Conservation (phyloP, 2,113 vertebrate genomes). For the Epinephelus lanceolatus region DNA sequence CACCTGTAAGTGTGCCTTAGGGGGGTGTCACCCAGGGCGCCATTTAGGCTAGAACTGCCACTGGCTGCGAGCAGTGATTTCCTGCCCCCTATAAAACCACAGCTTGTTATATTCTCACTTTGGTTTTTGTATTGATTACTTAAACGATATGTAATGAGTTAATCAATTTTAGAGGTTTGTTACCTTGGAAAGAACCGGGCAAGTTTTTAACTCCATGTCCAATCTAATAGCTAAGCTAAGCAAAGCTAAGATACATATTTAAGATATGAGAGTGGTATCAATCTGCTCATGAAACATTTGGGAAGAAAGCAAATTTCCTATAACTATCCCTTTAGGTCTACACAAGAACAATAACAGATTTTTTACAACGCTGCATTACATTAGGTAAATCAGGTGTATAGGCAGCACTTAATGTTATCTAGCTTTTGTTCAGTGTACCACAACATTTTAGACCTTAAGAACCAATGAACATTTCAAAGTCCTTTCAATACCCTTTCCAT, state of each 20-base stretch:
- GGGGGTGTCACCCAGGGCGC: no score
- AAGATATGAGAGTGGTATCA: neutral
- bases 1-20: no score
- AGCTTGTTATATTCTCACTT: neutral
- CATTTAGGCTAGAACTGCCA: no score
- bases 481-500: neutral
- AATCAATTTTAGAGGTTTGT: neutral
- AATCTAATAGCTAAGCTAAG: neutral
- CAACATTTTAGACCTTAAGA: neutral
- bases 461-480: neutral
- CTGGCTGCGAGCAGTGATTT: neutral
- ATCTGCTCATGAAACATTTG: neutral
- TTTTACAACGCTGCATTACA: neutral
- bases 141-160: neutral
- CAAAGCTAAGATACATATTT: neutral
- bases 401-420: neutral
- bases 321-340: neutral
- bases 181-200: no score
- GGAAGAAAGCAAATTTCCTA: neutral
- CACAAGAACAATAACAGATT: neutral
- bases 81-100: neutral
- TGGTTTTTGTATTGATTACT: neutral
- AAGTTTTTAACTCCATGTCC: neutral
- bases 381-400: neutral
- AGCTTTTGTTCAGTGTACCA: neutral